A percentile compares a stretch with the other conserved stretches of the same genome.
These are phyloP conservation scores for Podiceps cristatus DNA, from an alignment of 2,113 vertebrate genomes.

Conservation along the genomic window DNA sequence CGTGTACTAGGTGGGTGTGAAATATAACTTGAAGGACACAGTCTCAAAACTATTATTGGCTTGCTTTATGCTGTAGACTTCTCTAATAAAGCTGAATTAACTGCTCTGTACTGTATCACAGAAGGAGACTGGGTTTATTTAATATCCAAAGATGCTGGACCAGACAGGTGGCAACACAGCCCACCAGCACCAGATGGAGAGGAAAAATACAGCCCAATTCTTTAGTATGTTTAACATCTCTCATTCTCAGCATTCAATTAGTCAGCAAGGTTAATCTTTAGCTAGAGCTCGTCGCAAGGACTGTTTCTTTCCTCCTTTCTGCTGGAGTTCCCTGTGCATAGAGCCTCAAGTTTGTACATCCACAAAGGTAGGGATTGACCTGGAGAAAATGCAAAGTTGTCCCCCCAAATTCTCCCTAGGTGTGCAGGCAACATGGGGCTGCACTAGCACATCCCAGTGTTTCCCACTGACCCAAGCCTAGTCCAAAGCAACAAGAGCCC, in stretches of 20 bases:
- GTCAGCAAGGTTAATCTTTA: conserved; percentile 61
- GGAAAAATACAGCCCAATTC: background rate
- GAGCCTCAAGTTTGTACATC: background rate
- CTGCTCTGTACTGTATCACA: background rate
- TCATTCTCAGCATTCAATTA: background rate
- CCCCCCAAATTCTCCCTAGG: rapidly evolving
- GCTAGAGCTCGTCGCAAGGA: background rate
- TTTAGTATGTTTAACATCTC: background rate
- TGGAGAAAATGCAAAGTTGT: background rate
- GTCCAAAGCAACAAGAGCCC: background rate
- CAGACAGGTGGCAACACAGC: background rate
- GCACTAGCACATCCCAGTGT: background rate
- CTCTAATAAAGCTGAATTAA: background rate
- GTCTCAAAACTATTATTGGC: background rate
- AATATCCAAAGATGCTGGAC: background rate
- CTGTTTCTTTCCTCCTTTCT: background rate
- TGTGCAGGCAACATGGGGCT: background rate
- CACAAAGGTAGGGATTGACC: background rate
- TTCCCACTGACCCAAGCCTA: background rate
- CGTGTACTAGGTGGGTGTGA: conserved; percentile 28
- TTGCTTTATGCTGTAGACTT: background rate
- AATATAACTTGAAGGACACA: background rate
- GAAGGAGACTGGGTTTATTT: background rate
- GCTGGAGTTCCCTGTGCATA: background rate
- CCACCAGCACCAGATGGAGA: background rate